Evolutionary conservation across 2,113 vertebrate genomes (phyloP).

Genomic region (Notothenia coriiceps): DNA sequence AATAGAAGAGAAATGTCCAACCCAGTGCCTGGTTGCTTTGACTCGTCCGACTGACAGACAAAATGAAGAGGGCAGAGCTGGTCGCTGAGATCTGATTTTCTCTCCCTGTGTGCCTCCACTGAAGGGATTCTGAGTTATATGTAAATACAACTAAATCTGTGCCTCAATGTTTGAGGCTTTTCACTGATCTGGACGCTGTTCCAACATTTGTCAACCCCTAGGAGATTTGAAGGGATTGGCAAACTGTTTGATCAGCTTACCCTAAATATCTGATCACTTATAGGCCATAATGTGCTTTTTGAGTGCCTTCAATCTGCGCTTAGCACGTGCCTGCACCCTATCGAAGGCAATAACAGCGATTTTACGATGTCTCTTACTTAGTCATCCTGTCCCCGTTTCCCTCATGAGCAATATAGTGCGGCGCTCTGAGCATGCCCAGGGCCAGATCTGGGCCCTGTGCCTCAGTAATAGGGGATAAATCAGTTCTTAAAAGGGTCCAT

Average conservation of each 20-base stretch:
- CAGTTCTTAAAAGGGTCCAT: slow-evolving; percentile 77
- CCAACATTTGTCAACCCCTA: slow-evolving; percentile 42
- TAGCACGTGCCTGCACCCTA: slow-evolving; percentile 4
- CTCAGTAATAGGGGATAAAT: slow-evolving; percentile 77
- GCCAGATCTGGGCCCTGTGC: slow-evolving; percentile 66
- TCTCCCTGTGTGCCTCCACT: slow-evolving; percentile 17
- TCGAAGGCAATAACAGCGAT: slow-evolving; percentile 41
- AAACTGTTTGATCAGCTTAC: slow-evolving; percentile 67
- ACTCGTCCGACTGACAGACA: slow-evolving; percentile 34
- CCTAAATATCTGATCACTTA: slow-evolving; percentile 60
- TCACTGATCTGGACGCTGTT: slow-evolving; percentile 26
- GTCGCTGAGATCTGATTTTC: slow-evolving; percentile 27
- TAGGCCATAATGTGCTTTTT: slow-evolving; percentile 53
- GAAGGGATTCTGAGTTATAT: not conserved
- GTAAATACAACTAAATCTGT: slow-evolving; percentile 10
- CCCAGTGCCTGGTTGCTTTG: not conserved
- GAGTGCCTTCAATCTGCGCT: slow-evolving; percentile 60
- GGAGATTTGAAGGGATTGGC: slow-evolving; percentile 52
- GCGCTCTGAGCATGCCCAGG: slow-evolving; percentile 61
- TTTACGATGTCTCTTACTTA: slow-evolving; percentile 60
- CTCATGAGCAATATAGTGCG: slow-evolving; percentile 47
- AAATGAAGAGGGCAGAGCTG: slow-evolving; percentile 41
- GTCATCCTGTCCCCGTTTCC: slow-evolving; percentile 56
- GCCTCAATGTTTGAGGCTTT: slow-evolving; percentile 25
- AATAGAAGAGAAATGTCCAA: slow-evolving; percentile 53